Evolutionary conservation across 92 coral and sea anemone genomes (phyloP), one percentile per base, ranked within the genome.

Genomic region (Actinostola sp.): DNA sequence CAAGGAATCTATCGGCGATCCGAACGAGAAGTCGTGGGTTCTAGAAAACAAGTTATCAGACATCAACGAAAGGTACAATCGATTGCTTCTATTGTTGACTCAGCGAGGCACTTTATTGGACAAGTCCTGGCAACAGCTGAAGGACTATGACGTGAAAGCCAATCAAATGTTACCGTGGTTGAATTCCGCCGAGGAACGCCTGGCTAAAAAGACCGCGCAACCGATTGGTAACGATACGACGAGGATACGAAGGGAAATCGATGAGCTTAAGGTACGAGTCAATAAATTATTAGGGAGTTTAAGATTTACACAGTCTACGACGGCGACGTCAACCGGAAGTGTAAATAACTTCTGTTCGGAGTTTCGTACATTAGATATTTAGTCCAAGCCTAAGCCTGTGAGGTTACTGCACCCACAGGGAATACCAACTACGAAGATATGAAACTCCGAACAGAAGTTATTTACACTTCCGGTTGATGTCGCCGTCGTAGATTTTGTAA

Each of bases 21-120:
- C 98, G 20, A 89, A 88, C 71, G 98, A 94, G 71, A 92, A 94
- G 84, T 91, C 97, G 85, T 94, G 98, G 98, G 98, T 92, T 54
- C 97, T 94, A 80, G 98, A 94, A 46, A 94, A 92, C 84, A 94
- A 94, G 66, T 92, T 94, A 20, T 92, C 98, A 0, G 98, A 94
- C 61, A 94, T 94, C 82, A 94, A 94, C 76, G 98, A 94, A 59
- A 94, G 98, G 2, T 94, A 94, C 86, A 94, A 75, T 75, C 89
- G 91, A 58, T 91, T 94, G 61, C 72, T 94, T 35, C 71, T 94
- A 57, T 79, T 92, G 46, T 64, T 94, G 49, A 91, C 94, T 35
- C 88, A 94, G 76, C 84, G 91, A 26, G 98, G 98, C 42, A 86
- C 97, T 36, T 75, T 85, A 61, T 82, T 94, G 66, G 92, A 89